Conservation (phyloP, 1,140 invertebrate genomes). For the Episyrphus balteatus region DNA sequence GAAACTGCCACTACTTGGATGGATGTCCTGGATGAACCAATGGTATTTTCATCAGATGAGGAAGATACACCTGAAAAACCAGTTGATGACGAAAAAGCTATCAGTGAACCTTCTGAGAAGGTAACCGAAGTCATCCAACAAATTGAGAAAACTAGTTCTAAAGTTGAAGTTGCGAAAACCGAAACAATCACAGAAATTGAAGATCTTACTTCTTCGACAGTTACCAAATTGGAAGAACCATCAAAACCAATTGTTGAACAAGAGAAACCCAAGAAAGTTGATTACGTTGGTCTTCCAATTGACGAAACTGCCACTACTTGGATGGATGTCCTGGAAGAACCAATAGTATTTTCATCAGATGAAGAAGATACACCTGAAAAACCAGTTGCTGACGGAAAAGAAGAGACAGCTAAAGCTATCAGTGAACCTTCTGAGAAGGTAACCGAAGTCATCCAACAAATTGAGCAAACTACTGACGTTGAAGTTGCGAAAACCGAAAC, state of each 20-base stretch:
- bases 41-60: slow-evolving; percentile 38
- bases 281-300: slow-evolving; percentile 37
- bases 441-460: no score
- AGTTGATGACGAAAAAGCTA: neutral
- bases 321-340: slow-evolving; percentile 42
- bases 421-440: neutral
- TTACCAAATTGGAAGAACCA: slow-evolving; percentile 1
- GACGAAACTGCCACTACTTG: slow-evolving; percentile 39
- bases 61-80: slow-evolving; percentile 1
- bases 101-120: neutral
- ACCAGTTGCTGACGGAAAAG: neutral
- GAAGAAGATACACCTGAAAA: slow-evolving; percentile 12
- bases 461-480: no score
- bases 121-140: neutral
- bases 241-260: slow-evolving; percentile 4
- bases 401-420: neutral
- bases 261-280: slow-evolving; percentile 10
- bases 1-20: slow-evolving; percentile 40
- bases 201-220: neutral
- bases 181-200: neutral
- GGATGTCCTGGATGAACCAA: slow-evolving; percentile 41
- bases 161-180: neutral
- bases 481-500: neutral
- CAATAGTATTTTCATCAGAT: slow-evolving; percentile 36
- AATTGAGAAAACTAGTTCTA: neutral